Conservation (phyloP, 1,140 invertebrate species). For the Drosophila carrolli region DNA sequence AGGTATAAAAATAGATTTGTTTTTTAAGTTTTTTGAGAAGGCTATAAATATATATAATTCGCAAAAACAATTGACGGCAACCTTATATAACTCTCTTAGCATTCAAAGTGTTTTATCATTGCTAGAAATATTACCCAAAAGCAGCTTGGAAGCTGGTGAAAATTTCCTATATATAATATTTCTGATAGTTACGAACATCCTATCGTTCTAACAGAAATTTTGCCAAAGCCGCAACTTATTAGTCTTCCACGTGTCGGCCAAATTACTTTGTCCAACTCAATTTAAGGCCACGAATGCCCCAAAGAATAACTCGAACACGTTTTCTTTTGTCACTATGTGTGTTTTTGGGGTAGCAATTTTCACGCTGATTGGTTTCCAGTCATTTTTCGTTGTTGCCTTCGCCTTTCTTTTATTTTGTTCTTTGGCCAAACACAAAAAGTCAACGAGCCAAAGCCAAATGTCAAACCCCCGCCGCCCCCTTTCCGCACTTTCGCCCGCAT, state of each 20-base stretch:
- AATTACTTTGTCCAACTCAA: constrained; percentile 59
- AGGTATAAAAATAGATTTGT: no score
- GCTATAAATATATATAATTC: no score
- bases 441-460: constrained; percentile 77
- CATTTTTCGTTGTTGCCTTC: constrained; percentile 51
- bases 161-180: no score
- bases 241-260: constrained; percentile 24
- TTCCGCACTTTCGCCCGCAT: neutral
- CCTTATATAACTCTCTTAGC: no score
- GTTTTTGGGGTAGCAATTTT: constrained; percentile 65
- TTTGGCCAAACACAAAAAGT: constrained; percentile 47
- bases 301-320: constrained; percentile 43
- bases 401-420: constrained; percentile 64
- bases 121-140: no score
- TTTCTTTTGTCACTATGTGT: constrained; percentile 5
- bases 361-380: constrained; percentile 79
- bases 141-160: no score
- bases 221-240: constrained; percentile 5
- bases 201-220: neutral
- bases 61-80: no score
- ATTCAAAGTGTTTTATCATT: no score
- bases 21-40: no score
- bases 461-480: constrained; percentile 38
- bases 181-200: no score
- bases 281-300: constrained; percentile 51